phyloP scores from a whole-genome alignment of 1,140 invertebrate genomes.

The Sminthurides bifidus region DNA sequence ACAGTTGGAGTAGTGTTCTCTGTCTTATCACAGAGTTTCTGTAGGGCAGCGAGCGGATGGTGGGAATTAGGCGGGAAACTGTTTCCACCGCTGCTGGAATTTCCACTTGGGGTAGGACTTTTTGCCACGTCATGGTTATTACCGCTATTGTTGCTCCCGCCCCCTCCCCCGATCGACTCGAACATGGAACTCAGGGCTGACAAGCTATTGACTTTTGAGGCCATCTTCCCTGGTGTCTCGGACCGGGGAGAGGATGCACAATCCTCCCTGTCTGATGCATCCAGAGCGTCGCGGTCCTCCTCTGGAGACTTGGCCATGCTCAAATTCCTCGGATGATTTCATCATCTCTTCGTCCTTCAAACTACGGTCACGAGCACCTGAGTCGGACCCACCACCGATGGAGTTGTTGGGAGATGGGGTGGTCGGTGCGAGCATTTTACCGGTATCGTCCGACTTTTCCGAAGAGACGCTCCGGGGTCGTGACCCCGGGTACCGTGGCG shows the following conservation, averaged over 20 bases:
- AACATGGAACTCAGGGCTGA: slow-evolving; percentile 80
- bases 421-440: slow-evolving; percentile 11
- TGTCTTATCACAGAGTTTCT: slow-evolving; percentile 89
- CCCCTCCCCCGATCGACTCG: slow-evolving; percentile 49
- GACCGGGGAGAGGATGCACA: background rate
- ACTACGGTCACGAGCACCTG: background rate
- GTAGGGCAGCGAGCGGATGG: slow-evolving; percentile 80
- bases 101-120: slow-evolving; percentile 41
- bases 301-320: too few species aligned
- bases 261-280: slow-evolving; percentile 1
- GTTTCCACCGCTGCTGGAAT: slow-evolving; percentile 5
- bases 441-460: slow-evolving; percentile 29
- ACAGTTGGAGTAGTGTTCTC: slow-evolving; percentile 47
- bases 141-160: slow-evolving; percentile 34
- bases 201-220: slow-evolving; percentile 43
- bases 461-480: slow-evolving; percentile 29
- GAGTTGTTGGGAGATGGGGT: slow-evolving; percentile 13
- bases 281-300: too few species aligned
- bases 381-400: background rate
- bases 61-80: slow-evolving; percentile 27
- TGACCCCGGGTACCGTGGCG: slow-evolving; percentile 43
- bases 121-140: slow-evolving; percentile 34
- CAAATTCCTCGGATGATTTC: slow-evolving; percentile 7
- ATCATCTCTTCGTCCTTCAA: background rate
- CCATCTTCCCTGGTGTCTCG: background rate